Conservation (phyloP, 1,140 invertebrate species). For the Heliconius hermathena region DNA sequence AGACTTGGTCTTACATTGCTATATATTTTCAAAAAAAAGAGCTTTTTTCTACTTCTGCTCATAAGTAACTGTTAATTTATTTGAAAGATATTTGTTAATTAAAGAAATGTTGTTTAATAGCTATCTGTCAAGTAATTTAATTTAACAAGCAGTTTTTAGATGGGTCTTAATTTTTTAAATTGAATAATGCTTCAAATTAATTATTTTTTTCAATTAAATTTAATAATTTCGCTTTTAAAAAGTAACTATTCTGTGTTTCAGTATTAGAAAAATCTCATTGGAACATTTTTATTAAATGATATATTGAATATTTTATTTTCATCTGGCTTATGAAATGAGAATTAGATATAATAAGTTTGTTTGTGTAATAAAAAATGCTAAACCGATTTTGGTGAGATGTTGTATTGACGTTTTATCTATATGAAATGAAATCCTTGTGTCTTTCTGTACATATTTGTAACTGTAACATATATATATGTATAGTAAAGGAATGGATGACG, state of each 20-base stretch:
- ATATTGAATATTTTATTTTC: not conserved
- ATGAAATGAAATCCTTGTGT: slow-evolving; percentile 14
- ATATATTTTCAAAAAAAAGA: too few relatives aligned
- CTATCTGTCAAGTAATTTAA: not conserved
- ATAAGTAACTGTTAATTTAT: not conserved
- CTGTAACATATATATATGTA: slow-evolving; percentile 62
- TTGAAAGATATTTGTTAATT: not conserved
- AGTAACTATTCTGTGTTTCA: slow-evolving; percentile 24
- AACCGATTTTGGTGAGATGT: not conserved
- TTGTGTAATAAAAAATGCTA: not conserved
- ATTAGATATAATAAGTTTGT: not conserved
- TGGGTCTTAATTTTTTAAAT: not conserved
- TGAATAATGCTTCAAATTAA: not conserved
- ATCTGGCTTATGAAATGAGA: slow-evolving; percentile 5
- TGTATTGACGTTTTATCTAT: not conserved
- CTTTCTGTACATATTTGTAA: slow-evolving; percentile 57
- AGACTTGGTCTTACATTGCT: slow-evolving; percentile 26
- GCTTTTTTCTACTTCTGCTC: not conserved
- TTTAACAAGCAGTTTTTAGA: not conserved
- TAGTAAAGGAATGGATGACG: slow-evolving; percentile 53
- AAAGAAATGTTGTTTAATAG: not conserved
- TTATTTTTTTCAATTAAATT: not conserved
- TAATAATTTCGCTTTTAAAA: slow-evolving; percentile 6
- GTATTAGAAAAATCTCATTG: slow-evolving; percentile 42
- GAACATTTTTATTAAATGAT: not conserved